phyloP scores from a whole-genome alignment of 2,888 invertebrate genomes.

The Lasioglossum morio region DNA sequence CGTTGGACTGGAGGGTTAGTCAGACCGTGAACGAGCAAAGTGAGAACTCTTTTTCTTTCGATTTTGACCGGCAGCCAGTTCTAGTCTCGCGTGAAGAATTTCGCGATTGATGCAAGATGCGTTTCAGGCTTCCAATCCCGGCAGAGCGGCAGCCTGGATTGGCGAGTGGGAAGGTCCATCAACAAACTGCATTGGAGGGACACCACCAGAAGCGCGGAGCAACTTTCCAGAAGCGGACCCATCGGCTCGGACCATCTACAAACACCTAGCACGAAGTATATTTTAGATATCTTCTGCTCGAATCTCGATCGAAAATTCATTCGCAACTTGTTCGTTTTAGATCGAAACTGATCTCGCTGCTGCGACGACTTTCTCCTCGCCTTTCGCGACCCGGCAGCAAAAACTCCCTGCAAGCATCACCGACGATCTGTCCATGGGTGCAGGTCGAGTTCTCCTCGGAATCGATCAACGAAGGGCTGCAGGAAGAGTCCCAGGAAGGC shows the following conservation, averaged over 20 bases:
- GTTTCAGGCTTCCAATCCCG: conserved; percentile 76
- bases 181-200: conserved; percentile 77
- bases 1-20: conserved; percentile 79
- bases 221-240: conserved; percentile 78
- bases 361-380: conserved; percentile 80
- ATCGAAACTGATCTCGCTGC: conserved; percentile 81
- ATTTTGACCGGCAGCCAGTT: not conserved
- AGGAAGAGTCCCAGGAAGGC: conserved; percentile 78
- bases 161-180: conserved; percentile 78
- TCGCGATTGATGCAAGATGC: conserved; percentile 1
- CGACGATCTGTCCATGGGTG: conserved; percentile 82
- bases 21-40: conserved; percentile 76
- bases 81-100: not conserved
- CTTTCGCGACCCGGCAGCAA: conserved; percentile 79
- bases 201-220: conserved; percentile 81
- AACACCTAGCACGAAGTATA: conserved; percentile 80
- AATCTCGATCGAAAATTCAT: not conserved
- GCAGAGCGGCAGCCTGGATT: conserved; percentile 81
- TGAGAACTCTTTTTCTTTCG: conserved; percentile 47
- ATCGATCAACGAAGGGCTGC: conserved; percentile 71
- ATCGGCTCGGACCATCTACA: conserved; percentile 76
- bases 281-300: not conserved
- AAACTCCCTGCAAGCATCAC: conserved; percentile 77
- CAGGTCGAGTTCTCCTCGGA: conserved; percentile 81
- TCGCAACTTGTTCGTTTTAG: conserved; percentile 61